Percentiles rank a stretch among this genome's conserved stretches.
These are phyloP conservation scores for Drosophila miranda DNA, from an alignment of 1,140 invertebrate genomes.

Conservation along the genomic window DNA sequence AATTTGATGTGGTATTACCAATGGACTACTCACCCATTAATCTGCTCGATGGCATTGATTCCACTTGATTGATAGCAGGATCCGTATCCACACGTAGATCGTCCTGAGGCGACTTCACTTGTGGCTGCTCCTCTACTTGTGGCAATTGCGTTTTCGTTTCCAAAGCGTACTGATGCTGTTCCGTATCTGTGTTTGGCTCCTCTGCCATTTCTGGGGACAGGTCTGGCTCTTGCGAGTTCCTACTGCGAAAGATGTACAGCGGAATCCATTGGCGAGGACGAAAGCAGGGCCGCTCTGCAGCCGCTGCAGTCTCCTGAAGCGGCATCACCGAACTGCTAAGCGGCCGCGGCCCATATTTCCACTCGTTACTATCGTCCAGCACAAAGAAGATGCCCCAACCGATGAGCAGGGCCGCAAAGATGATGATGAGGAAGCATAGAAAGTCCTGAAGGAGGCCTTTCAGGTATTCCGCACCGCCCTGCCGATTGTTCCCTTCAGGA, in stretches of 20 bases:
- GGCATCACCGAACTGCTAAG: background rate
- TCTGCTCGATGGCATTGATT: too few relatives aligned
- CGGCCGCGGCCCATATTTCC: background rate
- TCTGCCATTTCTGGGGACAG: too few relatives aligned
- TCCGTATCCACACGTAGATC: too few relatives aligned
- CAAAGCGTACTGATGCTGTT: too few relatives aligned
- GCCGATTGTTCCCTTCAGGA: background rate
- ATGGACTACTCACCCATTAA: too few relatives aligned
- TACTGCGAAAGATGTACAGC: background rate
- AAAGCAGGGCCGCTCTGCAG: background rate
- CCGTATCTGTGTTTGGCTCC: too few relatives aligned
- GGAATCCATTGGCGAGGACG: background rate
- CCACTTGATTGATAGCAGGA: too few relatives aligned
- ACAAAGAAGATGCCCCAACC: conserved; percentile 31
- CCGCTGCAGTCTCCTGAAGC: too few relatives aligned
- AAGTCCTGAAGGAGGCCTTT: conserved; percentile 40
- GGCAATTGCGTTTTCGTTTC: too few relatives aligned
- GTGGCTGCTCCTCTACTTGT: too few relatives aligned
- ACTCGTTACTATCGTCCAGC: conserved; percentile 20
- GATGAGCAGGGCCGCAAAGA: conserved; percentile 38
- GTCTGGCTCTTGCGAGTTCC: too few relatives aligned
- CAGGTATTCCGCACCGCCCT: background rate
- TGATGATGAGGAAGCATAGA: conserved; percentile 39
- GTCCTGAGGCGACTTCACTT: too few relatives aligned
- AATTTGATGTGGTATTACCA: background rate